phyloP scores from a whole-genome alignment of 2,888 invertebrate species.

The Erebia ligea region DNA sequence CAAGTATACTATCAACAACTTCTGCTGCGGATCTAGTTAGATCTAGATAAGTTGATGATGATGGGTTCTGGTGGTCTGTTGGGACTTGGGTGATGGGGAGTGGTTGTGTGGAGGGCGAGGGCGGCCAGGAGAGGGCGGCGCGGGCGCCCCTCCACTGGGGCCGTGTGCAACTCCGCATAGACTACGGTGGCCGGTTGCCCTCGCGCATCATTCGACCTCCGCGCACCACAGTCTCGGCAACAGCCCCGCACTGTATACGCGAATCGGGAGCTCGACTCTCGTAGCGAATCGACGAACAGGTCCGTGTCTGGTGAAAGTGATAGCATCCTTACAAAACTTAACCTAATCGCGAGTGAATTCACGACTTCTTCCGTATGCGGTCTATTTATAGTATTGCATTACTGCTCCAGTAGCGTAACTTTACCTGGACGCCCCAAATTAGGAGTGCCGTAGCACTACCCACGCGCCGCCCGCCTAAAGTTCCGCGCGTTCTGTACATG shows the following conservation, averaged over 20 bases:
- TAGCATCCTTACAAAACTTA: slow-evolving; percentile 54
- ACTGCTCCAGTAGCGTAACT: slow-evolving; percentile 76
- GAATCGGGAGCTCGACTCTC: slow-evolving; percentile 79
- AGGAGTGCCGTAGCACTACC: slow-evolving; percentile 74
- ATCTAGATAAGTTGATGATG: background rate
- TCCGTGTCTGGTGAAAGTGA: slow-evolving; percentile 78
- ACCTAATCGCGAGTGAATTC: slow-evolving; percentile 70
- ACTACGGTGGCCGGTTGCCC: slow-evolving; percentile 77
- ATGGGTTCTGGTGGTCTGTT: slow-evolving; percentile 2
- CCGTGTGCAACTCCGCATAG: slow-evolving; percentile 82
- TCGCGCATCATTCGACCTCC: slow-evolving; percentile 81
- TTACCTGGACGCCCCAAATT: slow-evolving; percentile 83
- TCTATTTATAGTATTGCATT: slow-evolving; percentile 77
- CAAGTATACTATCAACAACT: background rate
- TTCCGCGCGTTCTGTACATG: slow-evolving; percentile 57
- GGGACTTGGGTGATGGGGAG: background rate
- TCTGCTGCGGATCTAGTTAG: background rate
- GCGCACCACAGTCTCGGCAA: slow-evolving; percentile 80
- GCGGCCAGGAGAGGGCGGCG: slow-evolving; percentile 53
- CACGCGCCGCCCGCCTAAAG: slow-evolving; percentile 67
- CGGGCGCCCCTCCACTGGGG: slow-evolving; percentile 75
- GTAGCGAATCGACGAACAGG: slow-evolving; percentile 82
- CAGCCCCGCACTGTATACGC: slow-evolving; percentile 78
- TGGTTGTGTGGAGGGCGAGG: slow-evolving; percentile 37
- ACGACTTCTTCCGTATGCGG: slow-evolving; percentile 66